Evolutionary conservation across 2,797 vertebrate genomes (phyloP).

Genomic region (Meriones psammophilus): DNA sequence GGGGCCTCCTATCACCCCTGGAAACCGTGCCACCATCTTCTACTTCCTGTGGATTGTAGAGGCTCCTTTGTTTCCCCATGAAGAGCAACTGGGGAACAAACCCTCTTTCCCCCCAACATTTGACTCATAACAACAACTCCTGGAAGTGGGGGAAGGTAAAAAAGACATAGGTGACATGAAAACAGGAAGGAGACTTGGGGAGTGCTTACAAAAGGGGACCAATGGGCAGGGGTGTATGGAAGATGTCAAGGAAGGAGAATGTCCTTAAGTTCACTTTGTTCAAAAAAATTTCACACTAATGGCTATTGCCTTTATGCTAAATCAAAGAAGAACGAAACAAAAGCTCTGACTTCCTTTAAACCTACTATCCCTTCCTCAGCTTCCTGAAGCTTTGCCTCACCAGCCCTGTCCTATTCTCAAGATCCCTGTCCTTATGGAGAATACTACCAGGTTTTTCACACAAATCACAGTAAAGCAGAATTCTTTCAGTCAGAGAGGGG

Average conservation of each 20-base stretch:
- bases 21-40: neutral
- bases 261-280: neutral
- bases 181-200: neutral
- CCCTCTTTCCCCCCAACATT: neutral
- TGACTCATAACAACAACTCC: neutral
- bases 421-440: neutral
- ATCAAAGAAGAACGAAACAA: neutral
- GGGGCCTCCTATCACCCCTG: too few relatives aligned
- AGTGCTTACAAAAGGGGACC: neutral
- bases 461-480: constrained; percentile 23
- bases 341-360: neutral
- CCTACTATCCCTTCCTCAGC: neutral
- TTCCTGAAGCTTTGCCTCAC: neutral
- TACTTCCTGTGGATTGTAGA: too few relatives aligned
- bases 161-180: neutral
- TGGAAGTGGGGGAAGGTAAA: neutral
- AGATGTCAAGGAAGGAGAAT: neutral
- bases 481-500: neutral
- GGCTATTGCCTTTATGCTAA: neutral
- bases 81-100: neutral
- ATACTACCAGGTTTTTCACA: neutral
- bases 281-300: neutral
- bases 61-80: neutral
- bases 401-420: neutral
- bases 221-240: neutral